phyloP scores from a whole-genome alignment of 2,113 vertebrate genomes.

The Thamnophis sirtalis region DNA sequence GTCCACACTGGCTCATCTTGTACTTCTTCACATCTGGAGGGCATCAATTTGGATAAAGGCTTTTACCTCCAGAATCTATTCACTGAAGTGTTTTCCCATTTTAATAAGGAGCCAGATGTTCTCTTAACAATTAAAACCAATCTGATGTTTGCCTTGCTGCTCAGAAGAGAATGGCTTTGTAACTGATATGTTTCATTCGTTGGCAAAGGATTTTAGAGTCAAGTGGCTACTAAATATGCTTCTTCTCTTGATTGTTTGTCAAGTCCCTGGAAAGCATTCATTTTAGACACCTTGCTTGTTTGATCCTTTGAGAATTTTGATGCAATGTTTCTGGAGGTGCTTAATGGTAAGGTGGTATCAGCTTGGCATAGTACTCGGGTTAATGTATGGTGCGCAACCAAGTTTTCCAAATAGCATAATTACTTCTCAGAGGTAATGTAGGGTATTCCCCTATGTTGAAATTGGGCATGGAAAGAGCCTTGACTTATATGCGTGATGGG shows the following conservation, averaged over 20 bases:
- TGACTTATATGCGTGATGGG: neutral
- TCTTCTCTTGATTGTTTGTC: neutral
- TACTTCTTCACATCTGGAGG: neutral
- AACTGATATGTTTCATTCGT: neutral
- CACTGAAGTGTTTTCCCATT: neutral
- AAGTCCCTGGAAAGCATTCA: neutral
- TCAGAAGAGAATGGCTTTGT: neutral
- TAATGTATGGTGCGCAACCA: neutral
- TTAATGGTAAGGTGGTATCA: accelerated
- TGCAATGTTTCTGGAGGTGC: neutral
- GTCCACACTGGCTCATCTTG: neutral
- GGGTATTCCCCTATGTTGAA: neutral
- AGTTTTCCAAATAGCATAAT: neutral
- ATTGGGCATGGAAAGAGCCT: neutral
- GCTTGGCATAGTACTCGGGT: neutral
- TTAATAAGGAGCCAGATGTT: neutral
- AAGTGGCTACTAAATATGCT: neutral
- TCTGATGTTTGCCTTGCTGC: neutral
- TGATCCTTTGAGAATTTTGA: neutral
- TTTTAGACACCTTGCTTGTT: neutral
- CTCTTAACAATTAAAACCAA: neutral
- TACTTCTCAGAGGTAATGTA: neutral
- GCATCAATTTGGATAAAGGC: neutral
- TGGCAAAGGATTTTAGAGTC: neutral
- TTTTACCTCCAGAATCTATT: neutral